Evolutionary conservation across 1,140 invertebrate species (phyloP), one percentile per base, ranked within the genome.

Genomic region (Drosophila ogumai): DNA sequence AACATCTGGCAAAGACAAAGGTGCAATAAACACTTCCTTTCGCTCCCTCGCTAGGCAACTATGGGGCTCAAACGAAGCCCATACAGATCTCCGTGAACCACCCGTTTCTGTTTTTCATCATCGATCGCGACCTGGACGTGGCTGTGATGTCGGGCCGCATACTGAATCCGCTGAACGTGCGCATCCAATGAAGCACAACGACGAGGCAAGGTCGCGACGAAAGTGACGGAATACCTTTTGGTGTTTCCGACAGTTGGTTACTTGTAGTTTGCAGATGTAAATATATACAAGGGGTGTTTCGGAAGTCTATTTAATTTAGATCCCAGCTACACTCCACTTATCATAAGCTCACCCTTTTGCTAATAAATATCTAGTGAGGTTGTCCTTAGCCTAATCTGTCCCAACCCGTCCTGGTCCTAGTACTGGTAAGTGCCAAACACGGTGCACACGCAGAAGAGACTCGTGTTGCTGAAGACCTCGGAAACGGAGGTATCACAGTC

Each of bases 61-160:
- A 92, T 54, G 82, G 81, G 50, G 71, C 91, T 41, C 86, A 92
- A 82, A 92, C 93, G 43, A 93, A 94, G 64, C 94, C 95, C 49
- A 94, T 96, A n/a, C 90, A 94, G 54, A 96, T 97, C 90, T 94
- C 94, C 10, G 96, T 95, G 3, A 95, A 96, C 63, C 96, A 95
- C 93, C 96, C 96, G 13, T 97, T 97, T 90, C 91, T 96, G 40
- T 97, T 96, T 92, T 97, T 97, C 90, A 96, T 97, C 44, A 94
- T 97, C 92, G 96, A 97, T 90, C 93, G 94, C 40, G 95, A 95
- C 78, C 95, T 96, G 10, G 95, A 96, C 81, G 95, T 96, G 22
- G 93, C 95, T 43, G 94, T 97, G 28, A 96, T 97, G 93, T 95
- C 96, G 55, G 96, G 96, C 52, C 96, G 96, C 90, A 94, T 97